Conservation (phyloP, 2,888 invertebrate genomes). For the Myopa tessellatipennis region DNA sequence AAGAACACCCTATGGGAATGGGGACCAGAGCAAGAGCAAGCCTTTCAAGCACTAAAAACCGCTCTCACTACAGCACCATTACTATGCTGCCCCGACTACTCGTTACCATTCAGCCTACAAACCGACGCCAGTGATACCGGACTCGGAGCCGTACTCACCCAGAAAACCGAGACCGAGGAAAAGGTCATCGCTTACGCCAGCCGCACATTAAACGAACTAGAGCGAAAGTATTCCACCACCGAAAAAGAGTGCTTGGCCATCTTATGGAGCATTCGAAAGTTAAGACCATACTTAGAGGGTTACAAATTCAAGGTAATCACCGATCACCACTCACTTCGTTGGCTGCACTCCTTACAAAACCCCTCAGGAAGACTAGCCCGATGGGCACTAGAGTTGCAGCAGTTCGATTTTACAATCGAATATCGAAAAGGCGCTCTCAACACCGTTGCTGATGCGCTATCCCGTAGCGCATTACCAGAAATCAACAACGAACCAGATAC, state of each 20-base stretch:
- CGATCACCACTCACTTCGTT: slow-evolving; percentile 35
- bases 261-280: slow-evolving; percentile 37
- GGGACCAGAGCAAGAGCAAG: not conserved
- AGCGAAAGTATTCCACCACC: too few species aligned
- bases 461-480: slow-evolving; percentile 1
- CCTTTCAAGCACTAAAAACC: slow-evolving; percentile 12
- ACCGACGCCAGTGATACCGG: not conserved
- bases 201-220: too few species aligned
- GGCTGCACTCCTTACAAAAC: too few species aligned
- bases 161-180: slow-evolving; percentile 8
- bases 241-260: too few species aligned
- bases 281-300: slow-evolving; percentile 32
- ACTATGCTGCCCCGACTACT: too few species aligned
- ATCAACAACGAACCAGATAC: not conserved
- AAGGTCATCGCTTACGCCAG: slow-evolving; percentile 39
- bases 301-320: slow-evolving; percentile 38
- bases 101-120: too few species aligned
- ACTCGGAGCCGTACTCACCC: slow-evolving; percentile 31
- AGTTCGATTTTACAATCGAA: too few species aligned
- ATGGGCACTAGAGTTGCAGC: too few species aligned
- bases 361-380: too few species aligned
- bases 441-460: slow-evolving; percentile 39
- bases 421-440: slow-evolving; percentile 25
- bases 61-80: slow-evolving; percentile 13
- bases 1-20: not conserved